Evolutionary conservation across 2,888 invertebrate genomes (phyloP), one percentile per base, ranked within the genome.

Genomic region (Furcula furcula): DNA sequence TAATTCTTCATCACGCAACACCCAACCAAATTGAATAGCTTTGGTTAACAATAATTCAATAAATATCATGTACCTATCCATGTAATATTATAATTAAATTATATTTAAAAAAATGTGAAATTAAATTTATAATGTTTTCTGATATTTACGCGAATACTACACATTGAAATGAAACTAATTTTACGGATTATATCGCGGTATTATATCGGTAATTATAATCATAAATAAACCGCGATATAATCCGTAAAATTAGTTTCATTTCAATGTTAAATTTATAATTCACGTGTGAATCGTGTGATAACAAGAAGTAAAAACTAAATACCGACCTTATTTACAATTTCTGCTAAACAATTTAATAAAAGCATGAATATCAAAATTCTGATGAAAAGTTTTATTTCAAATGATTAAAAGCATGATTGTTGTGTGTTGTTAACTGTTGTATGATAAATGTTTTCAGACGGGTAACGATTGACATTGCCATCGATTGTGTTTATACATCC

Each of bases 1-100:
- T 47, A 51, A 52, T 57, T 42, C 53, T 34, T 46, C 45, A 55
- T 31, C 36, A 40, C 54, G 62, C 52, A 50, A 65, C 36, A 40
- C 54, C 62, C 52, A 50, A 65, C 73, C 76, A 70, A 75, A 74
- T 73, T 46, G 13, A 72, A 75, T 76, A 50, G 65, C 73, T 75
- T 76, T 76, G 72, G 72, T 65, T 60, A 41, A 37, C 34, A 43
- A 31, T 20, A 29, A 21, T 25, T n/a, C 31, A 36, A 33, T 25
- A 26, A 12, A 13, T 38, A 14, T 39, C 3, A 28, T 41, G 25
- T 38, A 40, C 14, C 35, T 13, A 9, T 15, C n/a, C 27, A 27
- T 27, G n/a, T 15, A 7, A 27, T 18, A 6, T 11, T 28, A 18
- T 18, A 28, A 12, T 36, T 7, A 13, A 14, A 31, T 31, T 31